These are phyloP conservation scores for Acleris sparsana DNA, from an alignment of 2,888 invertebrate genomes.

Conservation along the genomic window DNA sequence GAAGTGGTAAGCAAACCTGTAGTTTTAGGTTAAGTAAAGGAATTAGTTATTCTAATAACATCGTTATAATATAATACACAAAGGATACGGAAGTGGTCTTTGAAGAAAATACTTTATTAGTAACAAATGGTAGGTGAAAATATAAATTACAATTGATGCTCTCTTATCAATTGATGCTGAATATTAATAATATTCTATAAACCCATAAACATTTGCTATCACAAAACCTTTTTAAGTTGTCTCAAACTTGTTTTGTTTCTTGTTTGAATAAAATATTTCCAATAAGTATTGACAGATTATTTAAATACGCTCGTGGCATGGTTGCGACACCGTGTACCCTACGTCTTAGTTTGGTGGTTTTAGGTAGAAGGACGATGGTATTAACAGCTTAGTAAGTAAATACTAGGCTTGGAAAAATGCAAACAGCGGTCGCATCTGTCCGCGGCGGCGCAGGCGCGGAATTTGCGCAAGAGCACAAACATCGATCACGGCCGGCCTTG, in stretches of 20 bases:
- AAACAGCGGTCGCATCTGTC: conserved; percentile 52
- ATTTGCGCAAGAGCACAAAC: conserved; percentile 69
- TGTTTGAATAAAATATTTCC: conserved; percentile 28
- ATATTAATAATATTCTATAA: too few relatives aligned
- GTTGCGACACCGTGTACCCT: conserved; percentile 24
- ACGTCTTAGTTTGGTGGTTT: conserved; percentile 37
- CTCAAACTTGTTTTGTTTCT: conserved; percentile 9
- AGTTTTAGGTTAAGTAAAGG: too few relatives aligned
- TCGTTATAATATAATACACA: too few relatives aligned
- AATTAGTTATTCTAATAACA: too few relatives aligned
- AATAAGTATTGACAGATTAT: conserved; percentile 35
- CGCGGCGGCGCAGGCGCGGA: conserved; percentile 40
- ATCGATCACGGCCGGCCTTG: conserved; percentile 73
- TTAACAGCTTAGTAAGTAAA: conserved; percentile 65
- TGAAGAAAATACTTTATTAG: too few relatives aligned
- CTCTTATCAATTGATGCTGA: too few relatives aligned
- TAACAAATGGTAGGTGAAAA: too few relatives aligned
- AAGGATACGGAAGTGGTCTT: too few relatives aligned
- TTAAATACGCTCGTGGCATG: conserved; percentile 20
- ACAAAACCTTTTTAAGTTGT: conserved; percentile 4
- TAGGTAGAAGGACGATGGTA: conserved; percentile 57
- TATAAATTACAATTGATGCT: too few relatives aligned
- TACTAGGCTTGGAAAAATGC: conserved; percentile 62
- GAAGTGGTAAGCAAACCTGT: neutral
- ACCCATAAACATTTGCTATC: too few relatives aligned